Evolutionary conservation across 1,140 invertebrate genomes (phyloP).

Genomic region (Heterodera carotae): DNA sequence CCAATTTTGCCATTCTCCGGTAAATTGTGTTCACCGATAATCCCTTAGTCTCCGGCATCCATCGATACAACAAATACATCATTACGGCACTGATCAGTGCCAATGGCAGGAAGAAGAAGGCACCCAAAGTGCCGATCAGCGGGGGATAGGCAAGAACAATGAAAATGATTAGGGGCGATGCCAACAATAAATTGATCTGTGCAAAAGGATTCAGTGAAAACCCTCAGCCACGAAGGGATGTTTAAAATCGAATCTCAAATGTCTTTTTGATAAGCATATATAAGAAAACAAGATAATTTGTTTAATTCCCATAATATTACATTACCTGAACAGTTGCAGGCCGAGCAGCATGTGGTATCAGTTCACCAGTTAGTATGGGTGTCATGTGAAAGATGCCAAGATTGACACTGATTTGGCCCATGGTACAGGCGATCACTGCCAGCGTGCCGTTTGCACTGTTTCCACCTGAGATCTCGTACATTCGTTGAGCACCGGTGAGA

Average conservation of each 20-base stretch:
- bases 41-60: conserved; percentile 35
- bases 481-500: conserved; percentile 16
- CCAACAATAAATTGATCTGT: conserved; percentile 28
- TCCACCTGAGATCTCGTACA: not conserved
- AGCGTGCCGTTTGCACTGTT: not conserved
- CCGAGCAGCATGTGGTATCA: conserved; percentile 36
- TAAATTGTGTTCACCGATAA: conserved; percentile 35
- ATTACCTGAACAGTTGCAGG: conserved; percentile 14
- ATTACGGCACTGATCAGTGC: conserved; percentile 32
- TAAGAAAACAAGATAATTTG: not conserved
- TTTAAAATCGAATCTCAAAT: conserved; percentile 9
- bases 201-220: conserved; percentile 14
- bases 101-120: conserved; percentile 25
- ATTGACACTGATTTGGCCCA: conserved; percentile 26
- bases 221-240: too few relatives aligned
- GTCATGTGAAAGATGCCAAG: conserved; percentile 41
- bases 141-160: conserved; percentile 37
- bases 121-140: conserved; percentile 24
- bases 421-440: conserved; percentile 31
- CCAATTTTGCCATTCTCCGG: not conserved
- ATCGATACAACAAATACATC: conserved; percentile 23
- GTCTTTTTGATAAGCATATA: too few relatives aligned
- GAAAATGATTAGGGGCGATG: conserved; percentile 31
- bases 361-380: conserved; percentile 29
- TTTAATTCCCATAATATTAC: not conserved